Evolutionary conservation across 2,888 invertebrate genomes (phyloP).

Genomic region (Cheilosia impressa): DNA sequence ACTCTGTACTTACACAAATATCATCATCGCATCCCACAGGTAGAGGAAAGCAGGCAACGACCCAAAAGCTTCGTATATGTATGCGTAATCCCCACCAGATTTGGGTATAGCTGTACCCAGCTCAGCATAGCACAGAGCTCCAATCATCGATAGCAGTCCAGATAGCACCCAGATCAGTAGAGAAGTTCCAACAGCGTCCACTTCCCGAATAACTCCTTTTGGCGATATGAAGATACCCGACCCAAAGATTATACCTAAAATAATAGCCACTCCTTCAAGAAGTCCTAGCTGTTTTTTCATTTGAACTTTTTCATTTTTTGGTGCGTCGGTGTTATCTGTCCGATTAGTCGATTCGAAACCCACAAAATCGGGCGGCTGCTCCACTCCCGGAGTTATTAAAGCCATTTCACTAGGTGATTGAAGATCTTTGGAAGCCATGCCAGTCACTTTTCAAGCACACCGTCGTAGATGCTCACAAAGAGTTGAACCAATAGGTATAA

Average conservation of each 20-base stretch:
- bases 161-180: slow-evolving; percentile 94
- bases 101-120: slow-evolving; percentile 92
- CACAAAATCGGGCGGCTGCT: slow-evolving; percentile 76
- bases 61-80: slow-evolving; percentile 96
- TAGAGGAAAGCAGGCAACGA: slow-evolving; percentile 96
- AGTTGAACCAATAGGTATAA: not conserved
- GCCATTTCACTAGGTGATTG: slow-evolving; percentile 83
- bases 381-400: slow-evolving; percentile 81
- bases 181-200: slow-evolving; percentile 95
- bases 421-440: slow-evolving; percentile 78
- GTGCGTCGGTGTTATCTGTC: not conserved
- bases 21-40: slow-evolving; percentile 98
- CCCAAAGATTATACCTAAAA: slow-evolving; percentile 96
- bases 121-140: slow-evolving; percentile 98
- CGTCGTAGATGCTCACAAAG: not conserved
- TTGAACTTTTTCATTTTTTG: slow-evolving; percentile 85
- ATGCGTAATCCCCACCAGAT: slow-evolving; percentile 98
- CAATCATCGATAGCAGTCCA: slow-evolving; percentile 95
- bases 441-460: slow-evolving; percentile 13
- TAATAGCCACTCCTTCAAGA: slow-evolving; percentile 96
- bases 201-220: slow-evolving; percentile 95
- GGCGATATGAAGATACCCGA: slow-evolving; percentile 98
- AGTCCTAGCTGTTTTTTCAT: slow-evolving; percentile 96
- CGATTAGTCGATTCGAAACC: slow-evolving; percentile 28
- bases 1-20: slow-evolving; percentile 92